A percentile compares a stretch with the other conserved stretches of the same genome.
Conservation (phyloP, 2,888 invertebrate genomes). For the Aquatica leii region DNA sequence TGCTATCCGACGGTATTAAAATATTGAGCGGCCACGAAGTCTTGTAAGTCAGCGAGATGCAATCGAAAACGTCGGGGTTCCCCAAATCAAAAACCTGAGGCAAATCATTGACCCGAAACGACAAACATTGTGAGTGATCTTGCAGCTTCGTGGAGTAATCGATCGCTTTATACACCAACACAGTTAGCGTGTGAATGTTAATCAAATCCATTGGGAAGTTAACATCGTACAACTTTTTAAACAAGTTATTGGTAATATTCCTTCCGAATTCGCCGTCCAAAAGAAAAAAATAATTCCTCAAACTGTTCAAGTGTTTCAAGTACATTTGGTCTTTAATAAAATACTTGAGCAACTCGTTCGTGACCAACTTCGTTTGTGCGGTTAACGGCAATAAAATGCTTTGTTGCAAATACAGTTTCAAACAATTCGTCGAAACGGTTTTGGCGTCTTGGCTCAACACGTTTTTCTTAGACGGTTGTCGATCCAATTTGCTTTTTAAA, state of each 20-base stretch:
- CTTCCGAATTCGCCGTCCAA: conserved; percentile 83
- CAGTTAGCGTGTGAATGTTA: conserved; percentile 73
- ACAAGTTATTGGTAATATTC: conserved; percentile 75
- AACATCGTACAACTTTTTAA: conserved; percentile 71
- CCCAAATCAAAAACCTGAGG: conserved; percentile 71
- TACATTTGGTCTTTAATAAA: conserved; percentile 72
- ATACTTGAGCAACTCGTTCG: conserved; percentile 75
- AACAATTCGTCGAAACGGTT: conserved; percentile 51
- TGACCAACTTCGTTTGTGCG: conserved; percentile 74
- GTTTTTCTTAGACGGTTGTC: conserved; percentile 53
- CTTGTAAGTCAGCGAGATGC: conserved; percentile 74
- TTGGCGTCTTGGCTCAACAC: conserved; percentile 58
- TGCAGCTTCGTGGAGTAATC: conserved; percentile 71
- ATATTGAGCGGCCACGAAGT: conserved; percentile 83
- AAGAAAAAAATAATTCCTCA: conserved; percentile 81
- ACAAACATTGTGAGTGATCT: conserved; percentile 69
- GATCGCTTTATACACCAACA: conserved; percentile 74
- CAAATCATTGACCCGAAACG: conserved; percentile 69
- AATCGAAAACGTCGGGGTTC: conserved; percentile 73
- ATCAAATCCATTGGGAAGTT: conserved; percentile 72
- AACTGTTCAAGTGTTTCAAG: conserved; percentile 74
- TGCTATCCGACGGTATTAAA: conserved; percentile 74
- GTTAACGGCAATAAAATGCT: conserved; percentile 71
- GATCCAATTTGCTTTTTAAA: conserved; percentile 60
- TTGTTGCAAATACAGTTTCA: conserved; percentile 53